Base-by-base conservation (phyloP, 2,797 vertebrate species). In the Enteromius thamalakanensis region DNA sequence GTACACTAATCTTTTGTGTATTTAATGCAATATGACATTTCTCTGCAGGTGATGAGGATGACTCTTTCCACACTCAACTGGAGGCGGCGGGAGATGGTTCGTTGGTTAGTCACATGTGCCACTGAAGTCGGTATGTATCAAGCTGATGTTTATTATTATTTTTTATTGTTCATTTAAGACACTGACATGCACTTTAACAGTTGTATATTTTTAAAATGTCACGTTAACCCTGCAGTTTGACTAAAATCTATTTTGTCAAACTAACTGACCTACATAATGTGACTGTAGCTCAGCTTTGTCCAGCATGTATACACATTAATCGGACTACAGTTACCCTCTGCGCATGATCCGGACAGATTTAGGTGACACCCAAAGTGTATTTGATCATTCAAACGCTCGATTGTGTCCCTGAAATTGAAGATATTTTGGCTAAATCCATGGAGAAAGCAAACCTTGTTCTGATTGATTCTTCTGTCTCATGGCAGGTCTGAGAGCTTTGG, bases 31-130 rank as follows among this genome's bases (percentile, higher is more conserved):
- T 23, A 3, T 76, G 79, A 47, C 82, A 49, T 87, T 62, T 75
- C 58, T 84, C n/a, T 87, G 19, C 91, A 99, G 98, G 98, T 99
- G 86, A 99, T 99, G 98, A 96, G 98, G 87, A 99, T 99, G 98
- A 99, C 98, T 5, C 93, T 99, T 88, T 99, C 98, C 88, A 99
- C 98, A 1, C 94, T 99, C 85, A 99, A 99, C 92, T 99, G 98
- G 98, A 95, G 98, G 86, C 95, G 98, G 83, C 95, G 98, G 83
- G 98, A 99, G 92, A 99, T 99, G 98, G 98, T 99, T 84, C 96
- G 98, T 90, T 99, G 98, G 98, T 91, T 99, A 90, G 98, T 99
- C 88, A 99, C 98, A 0, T 99, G 98, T 0, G 98, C 98, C 81
- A 99, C 98, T 0, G 98, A 99, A 99, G 98, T 99, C 40, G 98